Conservation (phyloP, 2,888 invertebrate genomes). For the Drosophila hawaiiensis region DNA sequence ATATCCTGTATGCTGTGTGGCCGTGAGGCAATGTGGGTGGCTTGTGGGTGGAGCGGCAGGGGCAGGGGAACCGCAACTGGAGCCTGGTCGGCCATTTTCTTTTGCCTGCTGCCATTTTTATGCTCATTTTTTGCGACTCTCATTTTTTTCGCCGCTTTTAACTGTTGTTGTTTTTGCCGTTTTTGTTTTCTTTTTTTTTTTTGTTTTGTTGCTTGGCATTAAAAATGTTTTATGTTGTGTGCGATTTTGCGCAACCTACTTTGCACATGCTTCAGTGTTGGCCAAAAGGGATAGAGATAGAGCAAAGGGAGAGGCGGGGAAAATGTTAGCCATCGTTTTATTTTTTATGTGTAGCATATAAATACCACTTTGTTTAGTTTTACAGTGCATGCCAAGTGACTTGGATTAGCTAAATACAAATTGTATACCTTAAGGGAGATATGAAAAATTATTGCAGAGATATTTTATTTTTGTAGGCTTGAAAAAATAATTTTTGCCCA, state of each 20-base stretch:
- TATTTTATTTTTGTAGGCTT: neutral
- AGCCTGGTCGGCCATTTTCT: constrained; percentile 73
- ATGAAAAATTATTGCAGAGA: neutral
- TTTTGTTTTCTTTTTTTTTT: constrained; percentile 22
- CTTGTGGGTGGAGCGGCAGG: neutral
- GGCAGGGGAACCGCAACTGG: constrained; percentile 37
- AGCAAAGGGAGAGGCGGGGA: neutral
- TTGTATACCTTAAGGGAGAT: neutral
- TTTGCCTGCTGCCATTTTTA: constrained; percentile 79
- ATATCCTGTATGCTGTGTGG: constrained; percentile 73
- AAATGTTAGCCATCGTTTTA: constrained; percentile 35
- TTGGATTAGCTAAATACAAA: neutral
- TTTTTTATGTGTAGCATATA: constrained; percentile 43
- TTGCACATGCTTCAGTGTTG: constrained; percentile 71
- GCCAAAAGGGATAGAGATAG: constrained; percentile 14
- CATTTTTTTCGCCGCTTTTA: constrained; percentile 37
- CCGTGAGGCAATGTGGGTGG: constrained; percentile 40
- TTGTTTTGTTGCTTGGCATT: constrained; percentile 69
- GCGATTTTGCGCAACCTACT: constrained; percentile 82
- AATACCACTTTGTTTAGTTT: constrained; percentile 15
- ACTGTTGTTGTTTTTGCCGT: constrained; percentile 12
- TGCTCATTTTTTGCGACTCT: constrained; percentile 71
- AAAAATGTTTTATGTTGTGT: constrained; percentile 82
- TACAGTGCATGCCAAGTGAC: constrained; percentile 3
- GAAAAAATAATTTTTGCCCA: neutral